phyloP scores from a whole-genome alignment of 1,140 invertebrate genomes.

The Bilobella aurantiaca region DNA sequence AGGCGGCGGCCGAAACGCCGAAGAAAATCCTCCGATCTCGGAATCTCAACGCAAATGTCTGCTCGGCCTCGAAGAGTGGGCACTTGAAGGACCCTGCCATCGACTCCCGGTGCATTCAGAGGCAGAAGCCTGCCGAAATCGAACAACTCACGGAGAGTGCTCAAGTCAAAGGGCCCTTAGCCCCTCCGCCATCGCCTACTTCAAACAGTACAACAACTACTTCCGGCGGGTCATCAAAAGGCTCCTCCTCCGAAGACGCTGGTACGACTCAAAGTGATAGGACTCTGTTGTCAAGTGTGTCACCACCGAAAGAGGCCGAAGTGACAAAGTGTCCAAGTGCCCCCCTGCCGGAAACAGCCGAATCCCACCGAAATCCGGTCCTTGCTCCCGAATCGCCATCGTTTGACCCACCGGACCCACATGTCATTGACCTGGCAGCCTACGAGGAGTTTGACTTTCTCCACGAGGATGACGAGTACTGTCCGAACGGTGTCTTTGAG shows the following conservation, averaged over 20 bases:
- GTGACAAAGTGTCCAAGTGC: background rate
- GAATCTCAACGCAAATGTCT: slow-evolving; percentile 18
- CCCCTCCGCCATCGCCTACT: too few relatives aligned
- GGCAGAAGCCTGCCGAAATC: background rate
- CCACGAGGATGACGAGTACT: slow-evolving; percentile 28
- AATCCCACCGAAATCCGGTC: too few relatives aligned
- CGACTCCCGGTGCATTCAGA: background rate
- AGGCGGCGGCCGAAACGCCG: background rate
- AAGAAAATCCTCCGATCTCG: slow-evolving; percentile 24
- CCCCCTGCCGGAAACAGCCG: background rate
- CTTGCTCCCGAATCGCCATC: background rate
- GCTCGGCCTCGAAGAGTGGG: background rate
- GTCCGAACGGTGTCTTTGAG: slow-evolving; percentile 16
- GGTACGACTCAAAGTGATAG: too few relatives aligned
- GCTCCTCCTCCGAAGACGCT: too few relatives aligned
- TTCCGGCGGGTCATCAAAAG: too few relatives aligned
- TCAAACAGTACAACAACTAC: too few relatives aligned
- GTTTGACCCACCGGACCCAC: background rate
- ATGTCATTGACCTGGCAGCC: slow-evolving; percentile 11
- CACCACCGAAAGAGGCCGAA: background rate
- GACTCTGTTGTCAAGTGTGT: background rate
- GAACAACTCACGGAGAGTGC: too few relatives aligned
- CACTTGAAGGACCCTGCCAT: background rate
- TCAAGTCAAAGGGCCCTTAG: too few relatives aligned
- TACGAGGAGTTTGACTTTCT: slow-evolving; percentile 31